Evolutionary conservation across 2,888 invertebrate species (phyloP), one percentile per base, ranked within the genome.

Genomic region (Andricus curvator): DNA sequence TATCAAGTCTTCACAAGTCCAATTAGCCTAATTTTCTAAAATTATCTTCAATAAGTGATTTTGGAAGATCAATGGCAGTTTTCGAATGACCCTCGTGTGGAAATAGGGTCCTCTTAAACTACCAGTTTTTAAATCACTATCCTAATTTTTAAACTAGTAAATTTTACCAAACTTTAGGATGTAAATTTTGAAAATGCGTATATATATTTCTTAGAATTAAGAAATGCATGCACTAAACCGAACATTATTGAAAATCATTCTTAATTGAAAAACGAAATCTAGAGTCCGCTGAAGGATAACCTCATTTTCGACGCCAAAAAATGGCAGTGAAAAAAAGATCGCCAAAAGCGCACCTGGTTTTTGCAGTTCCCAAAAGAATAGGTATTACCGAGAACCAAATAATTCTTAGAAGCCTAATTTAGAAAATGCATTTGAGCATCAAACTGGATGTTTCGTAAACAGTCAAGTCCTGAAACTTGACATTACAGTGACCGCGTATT

Each of bases 381-480:
- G 9, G 11, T n/a, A 60, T 60, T 11, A 60, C 22, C 11, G 4
- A 60, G 22, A 60, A 22, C 20, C 9, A 60, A 60, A 60, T 22
- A 60, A 13, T 11, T 22, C 22, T 60, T 22, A 22, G 11, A 60
- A 48, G 17, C 48, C 17, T 48, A 48, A 11, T 22, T 22, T 22
- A 60, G 5, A 60, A 22, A 48, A 48, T 48, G 48, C 48, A 22
- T 60, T 22, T 60, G 20, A 25, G 15, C 15, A 5, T n/a, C n/a
- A 74, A 74, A 74, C 74, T 74, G 74, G 74, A 74, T 60, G 74
- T 74, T 74, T 74, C 56, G n/a, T 33, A 37, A 60, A 33, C 37
- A 74, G 74, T 74, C 33, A 74, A 74, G 15, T 74, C 56, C 74
- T 74, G 56, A 56, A 74, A 74, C 74, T 74, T 74, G 20, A 74